Evolutionary conservation across 1,140 invertebrate genomes (phyloP).

Genomic region (Zaprionus nigranus): DNA sequence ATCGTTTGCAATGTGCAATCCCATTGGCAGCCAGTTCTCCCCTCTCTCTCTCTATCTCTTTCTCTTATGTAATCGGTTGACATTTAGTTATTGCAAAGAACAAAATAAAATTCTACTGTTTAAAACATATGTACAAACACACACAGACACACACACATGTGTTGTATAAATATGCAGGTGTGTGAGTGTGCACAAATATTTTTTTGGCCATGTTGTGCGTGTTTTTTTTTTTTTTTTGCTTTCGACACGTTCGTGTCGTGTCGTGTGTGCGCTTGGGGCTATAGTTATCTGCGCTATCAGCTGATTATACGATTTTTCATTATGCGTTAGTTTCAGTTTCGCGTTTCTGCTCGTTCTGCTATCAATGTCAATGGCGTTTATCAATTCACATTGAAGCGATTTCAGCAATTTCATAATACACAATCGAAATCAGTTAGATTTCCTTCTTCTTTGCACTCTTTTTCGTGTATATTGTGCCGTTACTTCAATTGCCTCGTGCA

Average conservation of each 20-base stretch:
- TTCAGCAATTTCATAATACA: constrained; percentile 26
- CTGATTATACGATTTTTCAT: constrained; percentile 31
- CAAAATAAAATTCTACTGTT: constrained; percentile 16
- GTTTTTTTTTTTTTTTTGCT: neutral
- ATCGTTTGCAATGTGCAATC: constrained; percentile 5
- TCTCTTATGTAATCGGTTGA: constrained; percentile 44
- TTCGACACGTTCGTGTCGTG: neutral
- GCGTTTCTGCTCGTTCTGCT: constrained; percentile 11
- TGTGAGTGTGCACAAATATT: constrained; percentile 19
- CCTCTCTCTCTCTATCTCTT: neutral
- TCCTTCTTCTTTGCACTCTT: neutral
- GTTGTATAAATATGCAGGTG: constrained; percentile 13
- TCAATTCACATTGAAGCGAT: constrained; percentile 15
- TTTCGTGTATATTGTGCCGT: neutral
- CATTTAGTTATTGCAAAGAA: constrained; percentile 38
- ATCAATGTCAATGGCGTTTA: constrained; percentile 30
- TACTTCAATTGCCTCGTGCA: constrained; percentile 6
- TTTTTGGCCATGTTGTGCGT: constrained; percentile 39
- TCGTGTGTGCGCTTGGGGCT: constrained; percentile 6
- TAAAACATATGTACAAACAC: constrained; percentile 9
- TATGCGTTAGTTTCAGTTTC: constrained; percentile 12
- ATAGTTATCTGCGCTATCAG: constrained; percentile 30
- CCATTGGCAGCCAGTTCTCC: constrained; percentile 22
- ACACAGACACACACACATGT: neutral
- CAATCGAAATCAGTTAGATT: constrained; percentile 9